Evolutionary conservation across 1,140 invertebrate species (phyloP).

Genomic region (Pogonomyrmex californicus): DNA sequence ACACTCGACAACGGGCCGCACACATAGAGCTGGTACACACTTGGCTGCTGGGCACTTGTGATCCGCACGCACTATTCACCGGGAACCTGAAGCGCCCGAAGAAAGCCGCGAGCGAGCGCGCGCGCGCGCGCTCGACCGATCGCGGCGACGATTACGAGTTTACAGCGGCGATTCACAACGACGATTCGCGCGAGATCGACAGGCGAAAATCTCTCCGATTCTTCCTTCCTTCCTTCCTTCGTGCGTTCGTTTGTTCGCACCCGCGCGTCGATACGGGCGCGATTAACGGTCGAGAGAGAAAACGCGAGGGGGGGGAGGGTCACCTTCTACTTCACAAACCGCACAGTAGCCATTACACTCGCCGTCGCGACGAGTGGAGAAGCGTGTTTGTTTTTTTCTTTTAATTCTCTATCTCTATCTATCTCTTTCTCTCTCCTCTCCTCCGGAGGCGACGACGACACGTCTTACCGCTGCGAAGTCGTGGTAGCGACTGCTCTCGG

Average conservation of each 20-base stretch:
- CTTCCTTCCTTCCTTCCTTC: neutral
- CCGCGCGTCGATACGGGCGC: conserved; percentile 16
- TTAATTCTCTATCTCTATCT: neutral
- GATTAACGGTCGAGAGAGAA: neutral
- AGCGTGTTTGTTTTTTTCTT: conserved; percentile 69
- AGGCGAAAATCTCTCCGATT: neutral
- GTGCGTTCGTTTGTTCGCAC: conserved; percentile 4
- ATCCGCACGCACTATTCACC: conserved; percentile 74
- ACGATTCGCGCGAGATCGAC: conserved; percentile 18
- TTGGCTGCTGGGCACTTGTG: conserved; percentile 66
- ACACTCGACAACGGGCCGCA: conserved; percentile 76
- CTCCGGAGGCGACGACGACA: conserved; percentile 55
- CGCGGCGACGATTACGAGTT: conserved; percentile 4
- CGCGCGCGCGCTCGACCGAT: conserved; percentile 38
- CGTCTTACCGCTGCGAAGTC: conserved; percentile 68
- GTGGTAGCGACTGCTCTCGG: conserved; percentile 75
- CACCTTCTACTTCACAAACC: conserved; percentile 50
- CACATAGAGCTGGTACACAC: conserved; percentile 66
- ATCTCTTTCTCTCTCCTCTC: neutral
- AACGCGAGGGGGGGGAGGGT: neutral
- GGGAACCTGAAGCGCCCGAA: neutral
- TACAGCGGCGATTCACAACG: neutral
- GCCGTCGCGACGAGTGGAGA: conserved; percentile 65
- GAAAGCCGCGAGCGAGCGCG: conserved; percentile 21
- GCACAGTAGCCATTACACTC: conserved; percentile 73